phyloP scores from a whole-genome alignment of 2,888 invertebrate species.

The Drosophila mercatorum region DNA sequence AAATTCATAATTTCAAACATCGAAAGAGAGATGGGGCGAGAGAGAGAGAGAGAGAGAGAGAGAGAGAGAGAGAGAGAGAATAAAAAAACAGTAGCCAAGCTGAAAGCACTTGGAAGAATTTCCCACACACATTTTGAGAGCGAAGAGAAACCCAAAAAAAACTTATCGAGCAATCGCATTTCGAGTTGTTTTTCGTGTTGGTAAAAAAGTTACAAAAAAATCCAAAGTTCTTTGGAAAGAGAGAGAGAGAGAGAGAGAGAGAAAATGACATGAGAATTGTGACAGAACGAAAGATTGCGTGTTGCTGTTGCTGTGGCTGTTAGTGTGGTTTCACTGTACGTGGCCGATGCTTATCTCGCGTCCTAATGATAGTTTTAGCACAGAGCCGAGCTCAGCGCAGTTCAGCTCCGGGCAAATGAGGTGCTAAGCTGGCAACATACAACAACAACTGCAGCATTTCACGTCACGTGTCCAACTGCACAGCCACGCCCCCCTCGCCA shows the following conservation, averaged over 20 bases:
- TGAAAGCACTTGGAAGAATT: slow-evolving; percentile 29
- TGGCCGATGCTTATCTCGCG: slow-evolving; percentile 47
- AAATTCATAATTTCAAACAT: slow-evolving; percentile 61
- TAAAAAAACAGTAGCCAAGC: slow-evolving; percentile 47
- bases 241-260: not conserved
- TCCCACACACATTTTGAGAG: slow-evolving; percentile 35
- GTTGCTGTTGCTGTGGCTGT: slow-evolving; percentile 46
- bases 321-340: slow-evolving; percentile 35
- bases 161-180: slow-evolving; percentile 58
- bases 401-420: slow-evolving; percentile 51
- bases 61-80: not conserved
- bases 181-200: slow-evolving; percentile 28
- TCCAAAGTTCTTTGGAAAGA: slow-evolving; percentile 45
- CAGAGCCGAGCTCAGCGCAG: slow-evolving; percentile 16
- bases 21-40: slow-evolving; percentile 1
- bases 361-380: slow-evolving; percentile 50
- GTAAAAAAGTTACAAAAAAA: not conserved
- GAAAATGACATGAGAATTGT: slow-evolving; percentile 56
- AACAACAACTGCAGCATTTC: slow-evolving; percentile 16
- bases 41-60: slow-evolving; percentile 14
- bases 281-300: slow-evolving; percentile 63
- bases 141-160: not conserved
- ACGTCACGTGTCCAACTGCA: slow-evolving; percentile 53
- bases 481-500: slow-evolving; percentile 38
- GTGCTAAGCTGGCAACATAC: slow-evolving; percentile 67